Base-by-base conservation (phyloP, 2,113 vertebrate species). In the Psittacula cyanocephala region DNA sequence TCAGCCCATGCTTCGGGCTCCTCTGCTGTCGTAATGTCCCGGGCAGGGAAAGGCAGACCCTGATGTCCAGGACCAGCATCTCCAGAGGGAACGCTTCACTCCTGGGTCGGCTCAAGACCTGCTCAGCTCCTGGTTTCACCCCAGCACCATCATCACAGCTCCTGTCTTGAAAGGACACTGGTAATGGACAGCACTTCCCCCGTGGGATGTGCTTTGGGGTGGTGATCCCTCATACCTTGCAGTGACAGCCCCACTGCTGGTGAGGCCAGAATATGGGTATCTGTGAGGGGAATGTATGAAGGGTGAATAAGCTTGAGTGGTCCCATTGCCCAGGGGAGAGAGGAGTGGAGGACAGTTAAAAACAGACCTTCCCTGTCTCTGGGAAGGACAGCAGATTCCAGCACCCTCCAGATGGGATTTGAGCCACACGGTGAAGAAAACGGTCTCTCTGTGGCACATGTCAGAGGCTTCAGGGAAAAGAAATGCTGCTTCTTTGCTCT, bases 401-500 rank as follows among this genome's bases (percentile, higher is more conserved):
- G 72, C 31, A 3, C 49, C 53, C 6, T 39, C 79, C 88, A 86
- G 88, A 78, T 83, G 86, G 95, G 55, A 31, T 69, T 91, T 89
- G 86, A 91, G 77, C 93, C 94, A 87, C 83, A 4, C 28, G 3
- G 1, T 28, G 67, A 67, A 50, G 89, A 15, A 77, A 79, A 74
- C 1, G 3, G 10, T 84, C 89, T 71, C 47, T 47, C 60, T 0
- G 5, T 83, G 57, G 46, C 83, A 67, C 83, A 11, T 81, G 81
- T 63, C 83, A 81, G 72, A 81, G 91, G 91, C 89, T 93, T 77
- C 44, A 47, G 83, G 83, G 91, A 76, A 85, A 50, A 89, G 6
- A 37, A 88, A 84, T 15, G 49, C 18, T 81, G 78, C 74, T 92
- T 74, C 68, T 2, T 23, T 63, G 39, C 78, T 81, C 83, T 41